These are phyloP conservation scores for Parnassius mnemosyne DNA, from an alignment of 2,888 invertebrate species.

Conservation along the genomic window DNA sequence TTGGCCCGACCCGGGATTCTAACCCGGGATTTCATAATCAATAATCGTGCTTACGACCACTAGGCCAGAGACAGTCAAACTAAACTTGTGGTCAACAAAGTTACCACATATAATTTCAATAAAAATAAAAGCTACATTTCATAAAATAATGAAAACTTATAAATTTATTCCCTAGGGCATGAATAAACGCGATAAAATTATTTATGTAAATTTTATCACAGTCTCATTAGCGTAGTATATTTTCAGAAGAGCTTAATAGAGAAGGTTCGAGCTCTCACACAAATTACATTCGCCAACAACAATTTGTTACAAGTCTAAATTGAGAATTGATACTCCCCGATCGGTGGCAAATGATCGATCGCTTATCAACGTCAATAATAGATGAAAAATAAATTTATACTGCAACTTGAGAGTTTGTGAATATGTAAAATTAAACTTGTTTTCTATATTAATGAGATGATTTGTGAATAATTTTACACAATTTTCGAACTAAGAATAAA, in stretches of 20 bases:
- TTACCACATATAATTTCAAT: too few relatives aligned
- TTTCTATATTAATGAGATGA: too few relatives aligned
- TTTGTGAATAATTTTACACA: too few relatives aligned
- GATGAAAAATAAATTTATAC: conserved; percentile 35
- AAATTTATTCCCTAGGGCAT: too few relatives aligned
- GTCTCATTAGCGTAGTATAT: conserved; percentile 4
- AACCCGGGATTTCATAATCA: too few relatives aligned
- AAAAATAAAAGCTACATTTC: too few relatives aligned
- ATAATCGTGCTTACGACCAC: too few relatives aligned
- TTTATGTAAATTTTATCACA: conserved; percentile 2
- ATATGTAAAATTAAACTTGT: not conserved
- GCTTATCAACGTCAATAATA: conserved; percentile 55
- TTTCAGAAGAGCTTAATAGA: conserved; percentile 13
- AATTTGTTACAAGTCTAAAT: conserved; percentile 60
- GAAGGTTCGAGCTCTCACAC: conserved; percentile 50
- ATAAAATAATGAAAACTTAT: too few relatives aligned
- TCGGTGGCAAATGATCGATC: conserved; percentile 55
- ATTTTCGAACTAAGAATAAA: too few relatives aligned
- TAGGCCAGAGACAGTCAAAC: too few relatives aligned
- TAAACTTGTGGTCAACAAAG: too few relatives aligned
- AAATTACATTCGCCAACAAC: conserved; percentile 62
- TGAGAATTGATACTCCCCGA: conserved; percentile 42
- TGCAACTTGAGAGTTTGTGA: not conserved
- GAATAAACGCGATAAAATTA: not conserved
- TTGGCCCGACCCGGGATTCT: too few relatives aligned